Conservation (phyloP, 2,113 vertebrate species). For the Ifrita kowaldi region DNA sequence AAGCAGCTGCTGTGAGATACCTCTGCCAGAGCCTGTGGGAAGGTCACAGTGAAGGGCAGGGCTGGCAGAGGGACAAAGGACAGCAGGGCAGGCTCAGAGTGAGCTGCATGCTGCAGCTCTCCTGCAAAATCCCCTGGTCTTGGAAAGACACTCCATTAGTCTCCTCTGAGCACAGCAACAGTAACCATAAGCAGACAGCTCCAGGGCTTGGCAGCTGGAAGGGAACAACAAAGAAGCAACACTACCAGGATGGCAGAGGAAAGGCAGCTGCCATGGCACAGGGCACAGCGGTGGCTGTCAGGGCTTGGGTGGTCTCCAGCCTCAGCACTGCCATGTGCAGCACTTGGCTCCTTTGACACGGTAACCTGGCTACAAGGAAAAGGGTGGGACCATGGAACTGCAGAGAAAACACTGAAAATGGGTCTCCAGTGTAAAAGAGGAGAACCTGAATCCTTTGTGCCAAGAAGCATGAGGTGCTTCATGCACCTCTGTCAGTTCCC, state of each 20-base stretch:
- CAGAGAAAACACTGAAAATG: neutral
- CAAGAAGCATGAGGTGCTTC: neutral
- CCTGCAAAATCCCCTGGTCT: neutral
- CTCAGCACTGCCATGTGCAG: rapidly evolving
- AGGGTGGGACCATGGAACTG: neutral
- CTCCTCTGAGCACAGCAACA: neutral
- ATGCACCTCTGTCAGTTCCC: neutral
- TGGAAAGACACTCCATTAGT: neutral
- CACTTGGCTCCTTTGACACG: neutral
- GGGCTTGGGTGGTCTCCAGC: neutral
- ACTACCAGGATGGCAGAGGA: neutral
- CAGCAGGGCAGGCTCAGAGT: neutral
- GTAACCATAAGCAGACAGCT: neutral
- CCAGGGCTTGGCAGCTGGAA: neutral
- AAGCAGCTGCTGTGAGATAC: neutral
- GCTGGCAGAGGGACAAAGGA: neutral
- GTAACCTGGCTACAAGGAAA: neutral
- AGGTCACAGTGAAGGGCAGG: neutral
- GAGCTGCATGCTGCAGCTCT: neutral
- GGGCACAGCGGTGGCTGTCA: rapidly evolving
- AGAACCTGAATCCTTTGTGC: neutral
- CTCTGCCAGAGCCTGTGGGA: neutral
- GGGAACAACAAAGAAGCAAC: neutral
- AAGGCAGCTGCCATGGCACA: neutral
- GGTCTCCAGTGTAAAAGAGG: neutral